Evolutionary conservation across 2,113 vertebrate genomes (phyloP).

Genomic region (Lanius ludovicianus): DNA sequence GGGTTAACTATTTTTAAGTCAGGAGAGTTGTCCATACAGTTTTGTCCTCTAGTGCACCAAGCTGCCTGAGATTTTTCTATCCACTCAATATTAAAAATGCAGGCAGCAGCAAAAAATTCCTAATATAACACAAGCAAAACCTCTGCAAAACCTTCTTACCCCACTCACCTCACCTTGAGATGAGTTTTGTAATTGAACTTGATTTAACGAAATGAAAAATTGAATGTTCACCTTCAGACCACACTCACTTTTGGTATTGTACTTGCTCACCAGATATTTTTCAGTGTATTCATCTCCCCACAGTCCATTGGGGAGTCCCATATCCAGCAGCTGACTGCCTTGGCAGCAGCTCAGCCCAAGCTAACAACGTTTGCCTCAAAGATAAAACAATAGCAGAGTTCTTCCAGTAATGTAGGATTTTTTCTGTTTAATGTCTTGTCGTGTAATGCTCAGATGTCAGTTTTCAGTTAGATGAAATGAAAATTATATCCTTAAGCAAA

Average conservation of each 20-base stretch:
- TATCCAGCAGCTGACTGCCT: neutral
- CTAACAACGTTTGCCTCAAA: neutral
- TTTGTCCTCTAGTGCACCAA: neutral
- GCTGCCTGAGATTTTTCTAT: neutral
- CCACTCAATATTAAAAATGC: neutral
- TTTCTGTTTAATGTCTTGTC: neutral
- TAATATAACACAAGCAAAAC: neutral
- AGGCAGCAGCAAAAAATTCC: neutral
- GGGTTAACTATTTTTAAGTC: neutral
- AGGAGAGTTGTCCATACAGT: neutral
- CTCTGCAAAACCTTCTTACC: neutral
- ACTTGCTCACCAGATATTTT: neutral
- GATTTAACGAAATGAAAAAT: neutral
- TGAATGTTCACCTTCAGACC: neutral
- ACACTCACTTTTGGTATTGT: neutral
- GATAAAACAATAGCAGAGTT: neutral
- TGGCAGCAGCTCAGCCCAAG: neutral
- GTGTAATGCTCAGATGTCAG: neutral
- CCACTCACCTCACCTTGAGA: neutral
- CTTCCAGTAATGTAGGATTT: neutral
- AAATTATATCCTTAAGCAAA: constrained; percentile 68
- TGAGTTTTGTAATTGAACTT: neutral
- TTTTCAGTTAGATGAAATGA: constrained; percentile 40
- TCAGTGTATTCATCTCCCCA: neutral
- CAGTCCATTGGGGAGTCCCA: neutral